Evolutionary conservation across 2,797 vertebrate species (phyloP), one percentile per base, ranked within the genome.

Genomic region (Moxostoma hubbsi): DNA sequence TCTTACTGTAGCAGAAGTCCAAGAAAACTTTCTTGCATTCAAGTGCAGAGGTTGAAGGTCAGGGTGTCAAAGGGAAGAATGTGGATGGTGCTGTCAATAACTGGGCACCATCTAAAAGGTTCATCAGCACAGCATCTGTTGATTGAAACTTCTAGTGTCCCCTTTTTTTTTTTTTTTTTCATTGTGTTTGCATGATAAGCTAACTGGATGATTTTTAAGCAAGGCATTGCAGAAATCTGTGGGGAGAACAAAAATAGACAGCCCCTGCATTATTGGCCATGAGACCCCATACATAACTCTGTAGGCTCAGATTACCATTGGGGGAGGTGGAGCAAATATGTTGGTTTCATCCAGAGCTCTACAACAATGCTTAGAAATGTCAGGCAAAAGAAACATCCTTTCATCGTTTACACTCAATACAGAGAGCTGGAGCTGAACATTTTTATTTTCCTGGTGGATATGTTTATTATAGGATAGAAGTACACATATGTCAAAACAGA

Each of bases 221-320:
- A 55, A 72, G 69, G 51, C 73, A 72, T 62, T 64, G 72, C 50
- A 79, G 64, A 86, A 73, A 79, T 70, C 82, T 77, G 81, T 82
- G 84, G 88, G 88, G 57, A 69, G 87, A 92, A 92, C 86, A 86
- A 92, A 93, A 93, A 92, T 90, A 93, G 89, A 88, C 86, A 90
- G 92, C 92, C 94, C 94, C 91, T 95, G 93, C 89, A 6, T 75
- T 89, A 88, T 84, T 85, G 88, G 84, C 86, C 79, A 77, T 89
- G 91, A 92, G 89, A 92, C 91, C 93, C 89, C 91, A 92, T 83
- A 88, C 90, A 88, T 87, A 89, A 83, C 67, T 87, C 64, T 85
- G 88, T 77, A 73, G 71, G 89, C 89, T 95, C 94, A 88, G 88
- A 85, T 95, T 95, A 93, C 94, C 81, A 90, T 85, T 91, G 89